Evolutionary conservation across 2,888 invertebrate species (phyloP), one percentile per base, ranked within the genome.

Genomic region (Cheilosia pagana): DNA sequence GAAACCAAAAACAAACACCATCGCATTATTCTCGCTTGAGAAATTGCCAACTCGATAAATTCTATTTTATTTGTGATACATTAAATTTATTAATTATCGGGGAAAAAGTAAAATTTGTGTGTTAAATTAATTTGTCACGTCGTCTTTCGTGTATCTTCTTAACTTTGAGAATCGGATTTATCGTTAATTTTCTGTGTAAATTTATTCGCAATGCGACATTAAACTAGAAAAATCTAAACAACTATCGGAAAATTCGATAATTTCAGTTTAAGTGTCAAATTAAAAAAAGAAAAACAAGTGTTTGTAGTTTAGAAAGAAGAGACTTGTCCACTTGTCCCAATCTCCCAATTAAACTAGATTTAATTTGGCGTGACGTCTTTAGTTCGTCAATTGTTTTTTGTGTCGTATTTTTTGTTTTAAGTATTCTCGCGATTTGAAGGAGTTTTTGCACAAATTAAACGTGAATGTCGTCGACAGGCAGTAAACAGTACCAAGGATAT

Each of bases 401-500:
- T 59, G 12, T 45, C 28, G 8, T 28, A 1, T 8, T 14, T 59
- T 10, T 39, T 25, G 25, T 50, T 55, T 21, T 62, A n/a, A n/a
- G 31, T 60, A n/a, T 48, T 59, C 48, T 50, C 41, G 39, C 53
- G 19, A 10, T n/a, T 25, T n/a, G 35, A 23, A 28, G 19, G 16
- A 10, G 25, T 16, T 53, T 16, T 16, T 19, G 19, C 35, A 10
- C n/a, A 28, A 76, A 70, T 14, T 45, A 76, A 79, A 65, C 75
- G 75, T 81, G 81, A 85, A 85, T 85, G 85, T 85, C 85, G 81
- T 81, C 85, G 60, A 55, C 85, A 76, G 81, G 75, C 35, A 67
- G 14, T 14, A 71, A 50, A 67, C 52, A 70, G 10, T 16, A 68
- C 14, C 70, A 85, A 81, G 85, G 81, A 75, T 85, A 85, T 67